Conservation (phyloP, 2,888 invertebrate genomes). For the Xanthorhoe designata region DNA sequence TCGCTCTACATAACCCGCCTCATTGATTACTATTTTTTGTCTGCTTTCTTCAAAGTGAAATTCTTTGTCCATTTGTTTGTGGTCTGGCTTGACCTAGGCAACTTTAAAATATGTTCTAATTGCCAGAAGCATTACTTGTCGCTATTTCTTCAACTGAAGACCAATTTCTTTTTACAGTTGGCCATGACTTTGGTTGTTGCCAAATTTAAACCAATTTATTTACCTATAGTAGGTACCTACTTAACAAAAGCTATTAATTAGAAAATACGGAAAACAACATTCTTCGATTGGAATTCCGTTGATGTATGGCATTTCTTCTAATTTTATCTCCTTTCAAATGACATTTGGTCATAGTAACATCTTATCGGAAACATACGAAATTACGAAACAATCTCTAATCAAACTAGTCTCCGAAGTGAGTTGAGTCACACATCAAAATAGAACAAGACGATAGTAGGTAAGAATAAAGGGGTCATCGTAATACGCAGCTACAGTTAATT, state of each 20-base stretch:
- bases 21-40: slow-evolving; percentile 36
- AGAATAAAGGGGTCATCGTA: slow-evolving; percentile 55
- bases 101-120: slow-evolving; percentile 41
- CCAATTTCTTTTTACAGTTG: not conserved
- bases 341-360: slow-evolving; percentile 4
- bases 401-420: slow-evolving; percentile 14
- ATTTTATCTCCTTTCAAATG: not conserved
- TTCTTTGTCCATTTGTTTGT: slow-evolving; percentile 37
- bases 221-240: not conserved
- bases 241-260: not conserved
- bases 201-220: not conserved
- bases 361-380: slow-evolving; percentile 52
- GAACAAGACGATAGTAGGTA: slow-evolving; percentile 42
- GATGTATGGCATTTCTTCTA: not conserved
- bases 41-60: slow-evolving; percentile 39
- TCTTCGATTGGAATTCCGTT: not conserved
- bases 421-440: slow-evolving; percentile 58
- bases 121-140: slow-evolving; percentile 52
- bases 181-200: slow-evolving; percentile 4
- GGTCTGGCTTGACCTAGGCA: slow-evolving; percentile 72
- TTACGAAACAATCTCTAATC: slow-evolving; percentile 49
- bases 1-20: slow-evolving; percentile 47
- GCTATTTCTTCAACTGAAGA: not conserved
- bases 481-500: slow-evolving; percentile 41
- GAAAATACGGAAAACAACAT: not conserved